Percentiles rank a stretch among this genome's conserved stretches.
Conservation (phyloP, 2,888 invertebrate species). For the Agrotis exclamationis region DNA sequence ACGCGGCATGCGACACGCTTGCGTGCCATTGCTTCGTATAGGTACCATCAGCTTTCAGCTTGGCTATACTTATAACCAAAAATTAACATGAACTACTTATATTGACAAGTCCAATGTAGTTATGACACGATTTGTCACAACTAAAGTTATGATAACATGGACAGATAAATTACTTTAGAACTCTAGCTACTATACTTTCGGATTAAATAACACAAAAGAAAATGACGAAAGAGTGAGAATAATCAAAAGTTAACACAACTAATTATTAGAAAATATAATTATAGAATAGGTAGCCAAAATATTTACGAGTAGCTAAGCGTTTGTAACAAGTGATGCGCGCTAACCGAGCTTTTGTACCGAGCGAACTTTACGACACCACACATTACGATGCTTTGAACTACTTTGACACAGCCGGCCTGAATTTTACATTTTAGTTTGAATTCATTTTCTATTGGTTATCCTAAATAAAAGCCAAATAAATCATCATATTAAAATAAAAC, state of each 20-base stretch:
- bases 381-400: constrained; percentile 43
- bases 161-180: background rate
- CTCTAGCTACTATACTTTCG: background rate
- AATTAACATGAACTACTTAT: constrained; percentile 8
- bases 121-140: background rate
- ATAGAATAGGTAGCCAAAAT: background rate
- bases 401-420: constrained; percentile 28
- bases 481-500: background rate
- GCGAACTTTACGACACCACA: constrained; percentile 33
- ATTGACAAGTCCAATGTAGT: background rate
- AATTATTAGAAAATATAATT: background rate
- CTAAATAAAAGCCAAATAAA: constrained; percentile 12
- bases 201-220: background rate
- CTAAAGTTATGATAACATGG: no score
- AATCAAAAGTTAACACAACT: background rate
- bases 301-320: constrained; percentile 10
- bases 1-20: constrained; percentile 59
- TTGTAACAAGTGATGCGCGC: constrained; percentile 6
- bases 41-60: constrained; percentile 8
- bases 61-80: constrained; percentile 3
- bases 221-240: background rate
- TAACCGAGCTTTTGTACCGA: constrained; percentile 17
- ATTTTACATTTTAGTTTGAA: constrained; percentile 5
- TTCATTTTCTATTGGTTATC: constrained; percentile 6
- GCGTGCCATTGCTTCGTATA: constrained; percentile 42